Base-by-base conservation (phyloP, 2,797 vertebrate genomes). In the Sebastes wilsoni region DNA sequence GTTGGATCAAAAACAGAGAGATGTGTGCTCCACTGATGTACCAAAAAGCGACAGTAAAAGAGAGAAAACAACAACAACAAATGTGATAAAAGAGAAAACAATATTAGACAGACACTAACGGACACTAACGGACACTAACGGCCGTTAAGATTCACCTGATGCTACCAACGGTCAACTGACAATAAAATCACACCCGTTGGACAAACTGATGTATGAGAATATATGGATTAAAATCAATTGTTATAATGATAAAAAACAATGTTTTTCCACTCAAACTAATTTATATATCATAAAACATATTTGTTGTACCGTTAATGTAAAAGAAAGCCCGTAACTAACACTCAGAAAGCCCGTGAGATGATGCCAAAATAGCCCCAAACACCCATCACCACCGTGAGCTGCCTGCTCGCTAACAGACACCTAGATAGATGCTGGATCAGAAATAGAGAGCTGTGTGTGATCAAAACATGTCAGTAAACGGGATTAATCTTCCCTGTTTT, bases 381-480 rank as follows among this genome's bases (percentile, higher is more conserved):
- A 91, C 55, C 67, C 72, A 85, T 80, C 34, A 36, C 2, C 73
- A 77, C 59, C 56, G 34, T n/a, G 62, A 74, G 59, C 81, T 72
- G 60, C 54, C 75, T 75, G 83, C 61, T 88, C 87, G 82, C 90
- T 36, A 20, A 0, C 49, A 42, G 86, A 80, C 90, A 94, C 77
- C 88, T 62, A 23, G 62, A 55, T 52, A 82, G 71, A 78, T 82
- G 52, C 22, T 73, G 80, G 38, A 74, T 75, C 46, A 6, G 73
- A 42, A 66, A 36, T 2, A 58, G 30, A 66, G 65, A 69, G 75
- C 76, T 68, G 66, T 23, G 66, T 36, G 55, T 55, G n/a, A 92
- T 62, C 52, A 75, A 73, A 92, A 90, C 81, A 87, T 77, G 54
- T 84, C 72, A 71, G 20, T 66, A 38, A 38, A 67, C 3, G 12